Conservation (phyloP, 2,113 vertebrate genomes). For the Crotophaga sulcirostris region DNA sequence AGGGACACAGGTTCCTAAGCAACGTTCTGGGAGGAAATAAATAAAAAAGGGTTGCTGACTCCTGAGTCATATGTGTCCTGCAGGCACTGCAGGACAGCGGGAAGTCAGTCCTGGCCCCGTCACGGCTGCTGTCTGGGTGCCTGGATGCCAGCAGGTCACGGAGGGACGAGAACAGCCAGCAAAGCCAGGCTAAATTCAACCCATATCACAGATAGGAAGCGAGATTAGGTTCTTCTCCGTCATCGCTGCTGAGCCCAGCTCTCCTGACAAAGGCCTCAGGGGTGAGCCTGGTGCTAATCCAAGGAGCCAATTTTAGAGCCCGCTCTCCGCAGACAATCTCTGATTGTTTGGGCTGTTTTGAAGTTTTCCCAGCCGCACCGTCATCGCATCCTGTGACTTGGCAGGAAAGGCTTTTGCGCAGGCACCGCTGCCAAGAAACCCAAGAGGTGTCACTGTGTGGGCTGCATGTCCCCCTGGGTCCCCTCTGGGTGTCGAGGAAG, state of each 20-base stretch:
- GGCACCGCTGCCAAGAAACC: background rate
- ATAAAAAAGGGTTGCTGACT: background rate
- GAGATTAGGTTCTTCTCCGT: slow-evolving; percentile 50
- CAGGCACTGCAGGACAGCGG: background rate
- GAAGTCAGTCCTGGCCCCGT: rapidly evolving
- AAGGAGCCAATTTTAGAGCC: slow-evolving; percentile 66
- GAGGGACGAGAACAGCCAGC: background rate
- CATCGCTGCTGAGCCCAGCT: background rate
- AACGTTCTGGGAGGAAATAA: rapidly evolving
- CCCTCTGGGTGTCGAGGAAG: rapidly evolving
- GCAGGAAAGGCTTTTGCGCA: slow-evolving; percentile 44
- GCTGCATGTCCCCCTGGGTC: background rate
- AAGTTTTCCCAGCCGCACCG: slow-evolving; percentile 54
- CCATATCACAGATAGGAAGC: slow-evolving; percentile 24
- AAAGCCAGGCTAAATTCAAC: background rate
- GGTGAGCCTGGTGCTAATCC: slow-evolving; percentile 43
- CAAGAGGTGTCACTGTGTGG: slow-evolving; percentile 37
- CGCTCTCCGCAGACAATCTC: slow-evolving; percentile 52
- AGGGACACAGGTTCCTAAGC: background rate
- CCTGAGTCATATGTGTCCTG: background rate
- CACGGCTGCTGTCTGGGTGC: background rate
- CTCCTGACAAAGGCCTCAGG: slow-evolving; percentile 44
- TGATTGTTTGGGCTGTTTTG: slow-evolving; percentile 64
- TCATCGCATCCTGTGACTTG: slow-evolving; percentile 68
- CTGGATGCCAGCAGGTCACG: background rate